Evolutionary conservation across 2,113 vertebrate genomes (phyloP), one percentile per base, ranked within the genome.

Genomic region (Ciconia boyciana): DNA sequence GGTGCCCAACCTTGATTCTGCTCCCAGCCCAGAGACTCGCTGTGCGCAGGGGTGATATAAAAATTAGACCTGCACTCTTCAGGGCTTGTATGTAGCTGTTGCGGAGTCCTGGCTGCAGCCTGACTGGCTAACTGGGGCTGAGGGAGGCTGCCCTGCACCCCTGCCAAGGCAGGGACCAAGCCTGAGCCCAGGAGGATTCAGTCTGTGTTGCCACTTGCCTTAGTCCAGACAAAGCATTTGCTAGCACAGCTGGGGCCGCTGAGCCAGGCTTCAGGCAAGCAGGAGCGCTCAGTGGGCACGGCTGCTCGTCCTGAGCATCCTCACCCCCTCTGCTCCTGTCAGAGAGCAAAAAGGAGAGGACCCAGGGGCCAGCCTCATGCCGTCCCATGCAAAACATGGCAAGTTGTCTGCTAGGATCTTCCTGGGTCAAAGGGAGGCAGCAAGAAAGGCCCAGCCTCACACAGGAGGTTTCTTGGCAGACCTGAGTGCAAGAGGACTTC

Each of bases 321-420:
- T 95, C 16, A 58, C 4, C 19, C 16, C 1, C 10, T 81, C 31
- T 0, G 6, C 10, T 84, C 14, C 68, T 62, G n/a, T 6, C 3
- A 2, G 44, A 57, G 34, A 48, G n/a, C 19, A 41, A 14, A 90
- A 76, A 41, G 34, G 6, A 4, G 14, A 48, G 70, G 44, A 89
- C 11, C 22, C 3, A 29, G 10, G 20, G 48, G 41, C 54, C 82
- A 60, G 48, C 54, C 25, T 88, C 6, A 7, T 41, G 25, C 31
- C 3, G 1, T 65, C n/a, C 43, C 3, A 2, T 1, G 3, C 16
- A 48, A 79, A 57, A 84, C 6, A 2, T 1, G 0, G 13, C 26
- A 25, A 62, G 36, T 16, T 51, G 46, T 36, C 69, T 92, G 58
- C 54, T 72, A 10, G 46, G 51, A 28, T 82, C 82, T 61, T 68